Base-by-base conservation (phyloP, 1,140 invertebrate genomes). In the Drosophila aff. region DNA sequence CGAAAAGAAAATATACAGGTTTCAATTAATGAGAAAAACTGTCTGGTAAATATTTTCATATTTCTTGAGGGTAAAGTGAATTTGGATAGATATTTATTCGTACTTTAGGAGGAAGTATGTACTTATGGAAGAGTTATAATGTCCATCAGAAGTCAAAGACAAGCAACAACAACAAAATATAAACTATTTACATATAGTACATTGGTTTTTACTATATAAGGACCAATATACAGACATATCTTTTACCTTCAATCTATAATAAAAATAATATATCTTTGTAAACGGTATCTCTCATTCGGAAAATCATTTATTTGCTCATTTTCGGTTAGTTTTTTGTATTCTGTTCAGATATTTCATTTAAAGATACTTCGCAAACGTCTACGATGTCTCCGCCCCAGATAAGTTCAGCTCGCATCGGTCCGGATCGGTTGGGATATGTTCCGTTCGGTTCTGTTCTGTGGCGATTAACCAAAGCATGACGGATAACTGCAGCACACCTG, bases 401-500 rank as follows among this genome's bases (percentile, higher is more conserved):
- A 1, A 40, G 36, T 40, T 57, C 36, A 38, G 5, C 11, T 28
- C 40, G 36, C 21, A n/a, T 41, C 28, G 26, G 52, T n/a, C 21
- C 28, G 9, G 18, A 31, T 52, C 58, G n/a, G 5, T 44, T 53
- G 33, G 28, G 36, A 28, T 43, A 13, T 36, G 26, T 50, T 9
- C 18, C 36, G 58, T 23, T 11, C 58, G 60, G 55, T 77, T 81
- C 52, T 75, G 69, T 72, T 81, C 84, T 74, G 69, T 64, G 82
- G 74, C 79, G 78, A 90, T 90, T 81, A 90, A 90, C 79, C 68
- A 90, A 90, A 79, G 46, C 85, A 90, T 90, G 85, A 90, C 85
- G 85, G 81, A 81, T 81, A 85, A 90, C 81, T 84, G 84, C 43
- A 23, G 69, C 26, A 90, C 85, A 90, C 85, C 85, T 90, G 85